A percentile compares a stretch with the other conserved stretches of the same genome.
Evolutionary conservation across 2,113 vertebrate species (phyloP).

Genomic region (Passer domesticus): DNA sequence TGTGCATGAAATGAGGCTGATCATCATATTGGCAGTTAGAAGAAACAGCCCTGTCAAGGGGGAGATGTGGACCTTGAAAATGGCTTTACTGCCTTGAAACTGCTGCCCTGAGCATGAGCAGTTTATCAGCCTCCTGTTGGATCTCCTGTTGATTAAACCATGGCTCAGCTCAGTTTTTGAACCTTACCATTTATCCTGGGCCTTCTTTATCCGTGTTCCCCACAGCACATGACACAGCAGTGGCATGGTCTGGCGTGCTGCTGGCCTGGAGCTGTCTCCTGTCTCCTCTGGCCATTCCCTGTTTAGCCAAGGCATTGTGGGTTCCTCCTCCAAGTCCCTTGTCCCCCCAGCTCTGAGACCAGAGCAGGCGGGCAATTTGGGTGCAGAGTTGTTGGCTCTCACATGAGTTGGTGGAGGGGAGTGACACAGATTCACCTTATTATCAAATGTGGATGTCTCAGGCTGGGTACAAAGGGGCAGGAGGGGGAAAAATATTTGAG

Average conservation of each 20-base stretch:
- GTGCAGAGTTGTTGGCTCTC: background rate
- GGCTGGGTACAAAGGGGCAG: background rate
- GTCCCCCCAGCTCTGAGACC: background rate
- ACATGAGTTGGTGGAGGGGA: background rate
- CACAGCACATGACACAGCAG: background rate
- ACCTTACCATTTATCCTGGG: background rate
- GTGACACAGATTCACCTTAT: background rate
- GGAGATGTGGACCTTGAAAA: background rate
- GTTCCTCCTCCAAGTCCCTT: background rate
- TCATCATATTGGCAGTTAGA: background rate
- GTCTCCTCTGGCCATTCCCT: rapidly evolving
- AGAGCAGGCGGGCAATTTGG: background rate
- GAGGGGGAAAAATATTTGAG: background rate
- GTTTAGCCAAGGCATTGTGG: background rate
- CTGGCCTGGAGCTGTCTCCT: background rate
- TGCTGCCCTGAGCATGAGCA: background rate
- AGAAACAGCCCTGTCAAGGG: background rate
- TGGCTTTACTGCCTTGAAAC: background rate
- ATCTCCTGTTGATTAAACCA: background rate
- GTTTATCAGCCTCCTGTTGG: background rate
- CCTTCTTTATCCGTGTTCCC: background rate
- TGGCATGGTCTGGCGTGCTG: background rate
- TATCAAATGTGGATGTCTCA: background rate
- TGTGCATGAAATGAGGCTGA: background rate
- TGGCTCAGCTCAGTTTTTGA: background rate